Evolutionary conservation across 2,888 invertebrate species (phyloP).

Genomic region (Hesperia comma): DNA sequence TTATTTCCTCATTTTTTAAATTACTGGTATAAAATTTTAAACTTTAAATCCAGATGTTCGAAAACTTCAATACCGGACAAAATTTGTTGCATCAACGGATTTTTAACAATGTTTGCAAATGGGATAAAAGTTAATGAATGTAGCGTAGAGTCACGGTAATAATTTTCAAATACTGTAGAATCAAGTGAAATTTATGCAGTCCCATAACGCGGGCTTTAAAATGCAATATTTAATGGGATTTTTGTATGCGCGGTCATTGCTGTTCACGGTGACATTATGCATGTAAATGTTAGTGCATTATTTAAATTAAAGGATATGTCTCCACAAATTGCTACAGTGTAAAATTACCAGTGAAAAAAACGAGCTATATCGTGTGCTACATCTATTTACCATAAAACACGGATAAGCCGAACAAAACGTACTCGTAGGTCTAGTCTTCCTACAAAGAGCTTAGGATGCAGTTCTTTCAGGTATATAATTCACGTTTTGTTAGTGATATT

Average conservation of each 20-base stretch:
- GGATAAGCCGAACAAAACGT: no score
- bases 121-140: conserved; percentile 23
- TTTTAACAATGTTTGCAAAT: conserved; percentile 26
- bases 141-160: conserved; percentile 21
- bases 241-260: conserved; percentile 33
- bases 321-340: background rate
- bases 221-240: conserved; percentile 34
- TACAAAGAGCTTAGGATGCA: no score
- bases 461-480: no score
- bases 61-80: conserved; percentile 18
- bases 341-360: background rate
- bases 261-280: conserved; percentile 33
- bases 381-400: no score
- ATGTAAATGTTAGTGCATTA: conserved; percentile 32
- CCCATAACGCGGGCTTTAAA: conserved; percentile 19
- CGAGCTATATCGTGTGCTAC: background rate
- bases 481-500: conserved; percentile 73
- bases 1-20: background rate
- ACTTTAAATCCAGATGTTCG: conserved; percentile 15
- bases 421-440: no score
- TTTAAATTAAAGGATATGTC: conserved; percentile 28
- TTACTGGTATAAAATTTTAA: background rate
- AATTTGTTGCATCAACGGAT: conserved; percentile 20
- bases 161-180: conserved; percentile 18
- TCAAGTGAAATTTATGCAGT: conserved; percentile 28